Conservation (phyloP, 1,140 invertebrate genomes). For the Lepidostoma basale region DNA sequence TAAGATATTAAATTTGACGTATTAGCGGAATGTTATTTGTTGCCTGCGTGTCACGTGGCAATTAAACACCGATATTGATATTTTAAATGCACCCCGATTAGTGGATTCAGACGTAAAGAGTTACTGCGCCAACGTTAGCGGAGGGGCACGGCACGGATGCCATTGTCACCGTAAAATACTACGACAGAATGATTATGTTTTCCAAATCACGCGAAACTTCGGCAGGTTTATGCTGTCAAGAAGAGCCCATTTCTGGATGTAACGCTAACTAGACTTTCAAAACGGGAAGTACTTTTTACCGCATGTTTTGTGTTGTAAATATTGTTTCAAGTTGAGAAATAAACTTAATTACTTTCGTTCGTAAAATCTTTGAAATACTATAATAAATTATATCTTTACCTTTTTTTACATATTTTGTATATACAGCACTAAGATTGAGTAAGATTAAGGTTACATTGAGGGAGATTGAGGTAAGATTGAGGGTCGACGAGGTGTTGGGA, state of each 20-base stretch:
- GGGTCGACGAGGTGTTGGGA: no score
- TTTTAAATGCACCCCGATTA: conserved; percentile 15
- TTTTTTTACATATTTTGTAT: no score
- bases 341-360: no score
- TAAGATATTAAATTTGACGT: neutral
- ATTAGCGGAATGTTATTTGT: neutral
- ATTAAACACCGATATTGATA: neutral
- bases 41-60: neutral
- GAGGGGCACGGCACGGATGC: conserved; percentile 13
- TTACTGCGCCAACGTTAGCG: conserved; percentile 16
- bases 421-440: no score
- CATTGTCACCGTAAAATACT: conserved; percentile 22
- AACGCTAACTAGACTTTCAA: neutral
- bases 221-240: neutral
- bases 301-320: no score
- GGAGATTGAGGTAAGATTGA: no score
- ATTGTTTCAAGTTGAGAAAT: no score
- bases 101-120: conserved; percentile 19
- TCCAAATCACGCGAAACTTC: conserved; percentile 22
- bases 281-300: no score
- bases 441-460: no score
- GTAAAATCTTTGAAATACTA: no score
- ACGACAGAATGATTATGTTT: conserved; percentile 34
- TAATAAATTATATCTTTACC: no score
- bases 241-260: neutral